Percentiles rank a stretch among this genome's conserved stretches.
phyloP scores from a whole-genome alignment of 2,113 vertebrate genomes.

The Cephalopholis sonnerati region DNA sequence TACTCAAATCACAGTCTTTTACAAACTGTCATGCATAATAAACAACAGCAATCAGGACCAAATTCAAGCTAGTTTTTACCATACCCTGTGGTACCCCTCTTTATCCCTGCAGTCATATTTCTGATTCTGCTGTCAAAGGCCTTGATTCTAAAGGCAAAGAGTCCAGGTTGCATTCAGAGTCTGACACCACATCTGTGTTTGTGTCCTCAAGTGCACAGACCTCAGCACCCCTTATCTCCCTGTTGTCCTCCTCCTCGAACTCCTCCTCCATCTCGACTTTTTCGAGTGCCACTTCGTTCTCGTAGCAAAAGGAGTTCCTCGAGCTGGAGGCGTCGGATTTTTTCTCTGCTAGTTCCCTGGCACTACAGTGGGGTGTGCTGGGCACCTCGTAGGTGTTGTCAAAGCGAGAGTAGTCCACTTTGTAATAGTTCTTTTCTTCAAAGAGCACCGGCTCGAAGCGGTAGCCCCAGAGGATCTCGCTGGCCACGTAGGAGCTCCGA shows the following conservation, averaged over 20 bases:
- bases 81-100: conserved; percentile 50
- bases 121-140: conserved; percentile 92
- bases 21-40: conserved; percentile 80
- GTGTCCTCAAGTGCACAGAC: conserved; percentile 84
- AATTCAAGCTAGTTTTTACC: conserved; percentile 71
- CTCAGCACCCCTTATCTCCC: conserved; percentile 62
- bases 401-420: conserved; percentile 96
- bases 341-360: conserved; percentile 94
- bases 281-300: conserved; percentile 97
- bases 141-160: conserved; percentile 90
- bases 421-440: conserved; percentile 96
- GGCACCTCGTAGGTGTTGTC: conserved; percentile 96
- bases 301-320: conserved; percentile 96
- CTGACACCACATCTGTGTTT: conserved; percentile 87
- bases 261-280: conserved; percentile 93
- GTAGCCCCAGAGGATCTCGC: conserved; percentile 96
- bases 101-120: conserved; percentile 88
- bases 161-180: conserved; percentile 88
- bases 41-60: conserved; percentile 83
- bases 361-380: conserved; percentile 94
- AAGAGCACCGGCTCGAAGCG: conserved; percentile 97
- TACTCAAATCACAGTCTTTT: conserved; percentile 45
- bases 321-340: conserved; percentile 89
- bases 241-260: conserved; percentile 70
- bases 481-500: conserved; percentile 95